Evolutionary conservation across 2,113 vertebrate species (phyloP).

Genomic region (Corythaeola cristata): DNA sequence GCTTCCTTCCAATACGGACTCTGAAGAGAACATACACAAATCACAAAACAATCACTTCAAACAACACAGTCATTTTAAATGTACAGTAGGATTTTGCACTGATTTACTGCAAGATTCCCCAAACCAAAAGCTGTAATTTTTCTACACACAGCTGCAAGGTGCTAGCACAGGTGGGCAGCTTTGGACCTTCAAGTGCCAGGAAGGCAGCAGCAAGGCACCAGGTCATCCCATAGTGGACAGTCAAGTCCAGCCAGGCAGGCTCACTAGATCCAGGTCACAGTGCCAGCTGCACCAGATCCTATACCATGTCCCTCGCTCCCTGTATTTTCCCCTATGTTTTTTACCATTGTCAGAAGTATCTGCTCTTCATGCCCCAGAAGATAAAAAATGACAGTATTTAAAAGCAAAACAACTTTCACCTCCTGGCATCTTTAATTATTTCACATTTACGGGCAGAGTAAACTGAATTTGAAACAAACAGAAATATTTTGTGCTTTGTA

Average conservation of each 20-base stretch:
- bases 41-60: background rate
- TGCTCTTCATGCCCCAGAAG: background rate
- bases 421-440: background rate
- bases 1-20: slow-evolving; percentile 98
- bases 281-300: background rate
- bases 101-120: background rate
- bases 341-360: background rate
- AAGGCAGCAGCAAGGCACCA: background rate
- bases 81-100: background rate
- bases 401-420: background rate
- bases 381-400: background rate
- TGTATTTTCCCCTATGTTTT: background rate
- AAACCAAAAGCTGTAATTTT: background rate
- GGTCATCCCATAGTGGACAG: fast-evolving
- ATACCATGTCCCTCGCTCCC: fast-evolving
- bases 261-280: background rate
- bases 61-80: background rate
- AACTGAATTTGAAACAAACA: background rate
- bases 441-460: background rate
- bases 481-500: background rate
- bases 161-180: background rate
- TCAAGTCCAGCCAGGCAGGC: background rate
- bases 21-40: slow-evolving; percentile 67
- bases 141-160: background rate
- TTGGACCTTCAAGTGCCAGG: background rate